Base-by-base conservation (phyloP, 2,888 invertebrate genomes). In the Parnassius glacialis region DNA sequence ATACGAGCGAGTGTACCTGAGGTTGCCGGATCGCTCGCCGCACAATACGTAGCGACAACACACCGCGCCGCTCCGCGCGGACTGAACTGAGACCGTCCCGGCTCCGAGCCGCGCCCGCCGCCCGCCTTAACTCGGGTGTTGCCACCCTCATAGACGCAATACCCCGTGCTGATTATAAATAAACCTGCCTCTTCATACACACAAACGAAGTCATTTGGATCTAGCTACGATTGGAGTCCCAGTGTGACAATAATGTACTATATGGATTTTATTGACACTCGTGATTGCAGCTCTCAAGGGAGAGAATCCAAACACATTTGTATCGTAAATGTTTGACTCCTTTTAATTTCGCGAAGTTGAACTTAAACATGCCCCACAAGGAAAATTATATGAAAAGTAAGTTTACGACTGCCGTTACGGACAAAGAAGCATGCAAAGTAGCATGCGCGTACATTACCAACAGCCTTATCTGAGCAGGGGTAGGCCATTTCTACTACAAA, bases 61-160 rank as follows among this genome's bases (percentile, higher is more conserved):
- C 80, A 81, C 81, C 83, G 83, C 83, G 84, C 84, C 85, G 85
- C 83, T 81, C 74, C 82, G 76, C 87, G 87, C 87, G 85, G 86
- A 87, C 87, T 88, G 79, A 80, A 84, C 85, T 72, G 69, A 34
- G 44, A 44, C 68, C 70, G 68, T 69, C 73, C 74, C 75, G 76
- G 66, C 54, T 64, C 66, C 66, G 65, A 67, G 69, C 70, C 73
- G 71, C 70, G 71, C 69, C 62, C 64, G 61, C 67, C 60, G 5
- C 34, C 34, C 34, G 34, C 65, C 62, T 48, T 48, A 5, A 59
- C 72, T 70, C 65, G 72, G 67, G 73, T 66, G 81, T 74, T 81
- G 76, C 84, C 79, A 75, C 57, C 52, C 34, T 5, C 9, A 13
- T 13, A 9, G 7, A 42, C 47, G n/a, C 54, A 50, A 48, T 67